phyloP scores from a whole-genome alignment of 2,888 invertebrate species.

The Deilephila elpenor region DNA sequence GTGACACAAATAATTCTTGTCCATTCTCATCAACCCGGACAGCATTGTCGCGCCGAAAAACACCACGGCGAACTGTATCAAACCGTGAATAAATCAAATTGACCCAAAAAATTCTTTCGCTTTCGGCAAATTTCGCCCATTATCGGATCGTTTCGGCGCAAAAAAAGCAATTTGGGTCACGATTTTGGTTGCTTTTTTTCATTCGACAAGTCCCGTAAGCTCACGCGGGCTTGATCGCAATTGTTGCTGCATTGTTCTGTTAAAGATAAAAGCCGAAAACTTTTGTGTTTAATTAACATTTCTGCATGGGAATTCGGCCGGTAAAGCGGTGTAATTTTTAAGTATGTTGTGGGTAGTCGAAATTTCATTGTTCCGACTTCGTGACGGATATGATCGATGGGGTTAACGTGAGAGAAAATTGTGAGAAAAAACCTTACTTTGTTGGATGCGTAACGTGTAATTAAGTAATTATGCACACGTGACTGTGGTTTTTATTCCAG shows the following conservation, averaged over 20 bases:
- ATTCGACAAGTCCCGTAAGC: slow-evolving; percentile 65
- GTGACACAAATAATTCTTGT: slow-evolving; percentile 45
- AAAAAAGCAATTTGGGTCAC: slow-evolving; percentile 79
- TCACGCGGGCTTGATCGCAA: slow-evolving; percentile 55
- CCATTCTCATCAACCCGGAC: slow-evolving; percentile 35
- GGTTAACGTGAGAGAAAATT: slow-evolving; percentile 19
- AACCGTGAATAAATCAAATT: slow-evolving; percentile 80
- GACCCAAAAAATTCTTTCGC: slow-evolving; percentile 71
- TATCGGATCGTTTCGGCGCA: slow-evolving; percentile 63
- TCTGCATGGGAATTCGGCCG: slow-evolving; percentile 40
- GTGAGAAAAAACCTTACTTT: background rate
- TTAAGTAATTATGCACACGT: background rate
- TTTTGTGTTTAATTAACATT: slow-evolving; percentile 72
- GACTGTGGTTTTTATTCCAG: background rate
- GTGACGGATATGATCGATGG: slow-evolving; percentile 26
- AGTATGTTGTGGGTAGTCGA: slow-evolving; percentile 12
- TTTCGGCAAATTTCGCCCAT: slow-evolving; percentile 79
- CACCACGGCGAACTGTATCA: slow-evolving; percentile 72
- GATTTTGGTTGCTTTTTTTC: slow-evolving; percentile 59
- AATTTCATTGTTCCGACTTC: slow-evolving; percentile 3
- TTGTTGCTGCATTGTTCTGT: slow-evolving; percentile 77
- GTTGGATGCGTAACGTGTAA: background rate
- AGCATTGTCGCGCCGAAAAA: slow-evolving; percentile 57
- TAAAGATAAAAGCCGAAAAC: slow-evolving; percentile 66
- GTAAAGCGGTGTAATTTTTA: slow-evolving; percentile 28